Evolutionary conservation across 1,140 invertebrate species (phyloP).

Genomic region (Anthonomus grandis): DNA sequence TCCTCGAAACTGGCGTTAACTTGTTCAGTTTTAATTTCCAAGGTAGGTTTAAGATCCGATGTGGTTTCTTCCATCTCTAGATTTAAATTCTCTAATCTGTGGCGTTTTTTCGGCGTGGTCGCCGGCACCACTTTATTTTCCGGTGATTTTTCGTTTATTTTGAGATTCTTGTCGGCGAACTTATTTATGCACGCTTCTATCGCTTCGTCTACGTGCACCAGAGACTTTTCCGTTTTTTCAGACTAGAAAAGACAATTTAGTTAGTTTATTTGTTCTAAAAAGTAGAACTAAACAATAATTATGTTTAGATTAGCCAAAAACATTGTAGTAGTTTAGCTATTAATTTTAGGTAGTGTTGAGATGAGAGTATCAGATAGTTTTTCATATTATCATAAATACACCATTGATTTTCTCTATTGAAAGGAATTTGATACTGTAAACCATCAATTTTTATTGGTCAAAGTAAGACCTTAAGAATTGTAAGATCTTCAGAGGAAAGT

Average conservation of each 20-base stretch:
- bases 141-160: conserved; percentile 24
- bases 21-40: conserved; percentile 20
- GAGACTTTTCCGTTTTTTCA: conserved; percentile 16
- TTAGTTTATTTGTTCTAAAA: not conserved
- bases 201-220: conserved; percentile 55
- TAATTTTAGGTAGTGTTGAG: no score
- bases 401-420: no score
- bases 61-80: conserved; percentile 29
- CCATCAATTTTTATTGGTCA: no score
- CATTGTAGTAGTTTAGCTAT: no score
- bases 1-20: conserved; percentile 24
- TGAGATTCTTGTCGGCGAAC: conserved; percentile 32
- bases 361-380: no score
- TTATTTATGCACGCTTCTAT: conserved; percentile 60
- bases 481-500: no score
- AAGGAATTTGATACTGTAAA: no score
- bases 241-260: conserved; percentile 1
- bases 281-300: not conserved
- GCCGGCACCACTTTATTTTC: conserved; percentile 38
- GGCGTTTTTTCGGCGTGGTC: conserved; percentile 60
- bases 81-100: conserved; percentile 51
- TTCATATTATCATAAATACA: no score
- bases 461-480: no score
- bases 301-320: not conserved
- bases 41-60: not conserved